Evolutionary conservation across 2,113 vertebrate species (phyloP).

Genomic region (Nasalis larvatus): DNA sequence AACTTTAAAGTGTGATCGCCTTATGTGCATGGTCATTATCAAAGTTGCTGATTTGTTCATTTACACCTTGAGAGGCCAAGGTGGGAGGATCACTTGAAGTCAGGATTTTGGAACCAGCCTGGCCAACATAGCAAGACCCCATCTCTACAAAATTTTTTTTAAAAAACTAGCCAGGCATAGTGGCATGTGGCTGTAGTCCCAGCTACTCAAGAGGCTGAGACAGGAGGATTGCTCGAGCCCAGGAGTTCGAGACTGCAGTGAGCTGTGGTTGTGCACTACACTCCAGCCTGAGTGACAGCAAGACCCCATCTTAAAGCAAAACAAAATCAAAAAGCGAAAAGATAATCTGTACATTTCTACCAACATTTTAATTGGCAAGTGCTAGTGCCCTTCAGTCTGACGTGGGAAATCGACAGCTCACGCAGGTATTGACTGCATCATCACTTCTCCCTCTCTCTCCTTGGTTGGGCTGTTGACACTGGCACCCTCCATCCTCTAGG

Average conservation of each 20-base stretch:
- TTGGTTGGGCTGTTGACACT: background rate
- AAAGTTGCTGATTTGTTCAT: background rate
- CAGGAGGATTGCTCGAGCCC: no score
- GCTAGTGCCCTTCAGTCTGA: background rate
- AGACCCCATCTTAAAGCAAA: no score
- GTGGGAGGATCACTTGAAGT: no score
- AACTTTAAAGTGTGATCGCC: background rate
- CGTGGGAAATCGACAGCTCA: background rate
- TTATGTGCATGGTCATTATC: background rate
- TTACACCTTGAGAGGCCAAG: background rate
- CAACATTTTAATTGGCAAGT: background rate
- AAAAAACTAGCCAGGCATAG: no score
- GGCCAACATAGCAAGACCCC: no score
- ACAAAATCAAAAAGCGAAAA: background rate
- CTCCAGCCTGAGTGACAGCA: no score
- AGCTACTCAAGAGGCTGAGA: no score
- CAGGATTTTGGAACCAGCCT: no score
- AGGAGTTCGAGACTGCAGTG: no score
- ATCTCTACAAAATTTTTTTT: no score
- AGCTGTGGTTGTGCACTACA: no score
- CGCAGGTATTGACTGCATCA: accelerated
- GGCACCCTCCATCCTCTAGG: background rate
- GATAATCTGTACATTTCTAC: background rate
- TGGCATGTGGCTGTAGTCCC: no score
- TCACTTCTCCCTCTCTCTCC: background rate